Conservation (phyloP, 2,888 invertebrate species). For the Meteorus cinctellus region DNA sequence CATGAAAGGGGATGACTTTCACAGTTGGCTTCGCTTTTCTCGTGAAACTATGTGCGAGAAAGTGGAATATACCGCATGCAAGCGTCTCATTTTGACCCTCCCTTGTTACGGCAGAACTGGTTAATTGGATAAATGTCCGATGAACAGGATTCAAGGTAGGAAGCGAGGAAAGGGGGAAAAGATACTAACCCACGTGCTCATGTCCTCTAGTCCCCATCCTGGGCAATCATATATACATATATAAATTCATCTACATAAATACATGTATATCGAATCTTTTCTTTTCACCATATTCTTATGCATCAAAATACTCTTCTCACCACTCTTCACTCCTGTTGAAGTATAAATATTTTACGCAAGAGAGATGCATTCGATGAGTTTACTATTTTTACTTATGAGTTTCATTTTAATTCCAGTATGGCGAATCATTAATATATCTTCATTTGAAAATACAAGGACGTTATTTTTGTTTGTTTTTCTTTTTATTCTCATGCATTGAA, state of each 20-base stretch:
- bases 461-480: not conserved
- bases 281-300: conserved; percentile 61
- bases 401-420: conserved; percentile 20
- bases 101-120: conserved; percentile 63
- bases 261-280: conserved; percentile 28
- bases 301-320: conserved; percentile 56
- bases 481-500: not conserved
- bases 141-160: conserved; percentile 61
- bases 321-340: conserved; percentile 12
- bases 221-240: conserved; percentile 48
- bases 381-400: conserved; percentile 12
- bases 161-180: conserved; percentile 25
- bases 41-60: not conserved
- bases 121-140: conserved; percentile 74
- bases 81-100: conserved; percentile 39
- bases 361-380: conserved; percentile 20
- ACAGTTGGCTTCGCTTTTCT: conserved; percentile 18
- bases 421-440: conserved; percentile 11
- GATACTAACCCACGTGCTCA: conserved; percentile 40
- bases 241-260: conserved; percentile 11
- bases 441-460: not conserved
- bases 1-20: not conserved
- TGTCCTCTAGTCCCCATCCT: conserved; percentile 51
- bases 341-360: conserved; percentile 15
- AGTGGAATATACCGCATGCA: conserved; percentile 19